Evolutionary conservation across 1,140 invertebrate genomes (phyloP), one percentile per base, ranked within the genome.

Genomic region (Sarcophaga bullata): DNA sequence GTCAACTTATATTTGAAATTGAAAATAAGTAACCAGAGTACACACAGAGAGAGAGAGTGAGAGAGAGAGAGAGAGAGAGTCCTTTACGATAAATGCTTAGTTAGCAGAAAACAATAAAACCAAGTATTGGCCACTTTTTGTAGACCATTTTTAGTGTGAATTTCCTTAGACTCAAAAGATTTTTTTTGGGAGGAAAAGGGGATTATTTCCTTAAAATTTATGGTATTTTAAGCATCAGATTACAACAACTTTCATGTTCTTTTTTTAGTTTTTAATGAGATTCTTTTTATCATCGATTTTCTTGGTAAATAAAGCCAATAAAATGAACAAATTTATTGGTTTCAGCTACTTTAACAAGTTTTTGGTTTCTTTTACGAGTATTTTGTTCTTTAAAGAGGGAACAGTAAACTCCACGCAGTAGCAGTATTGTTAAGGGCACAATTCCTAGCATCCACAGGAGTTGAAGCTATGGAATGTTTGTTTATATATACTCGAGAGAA

Each of bases 181-280:
- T 68, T 5, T 68, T 25, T 68, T 52, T 13, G 13, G 50, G 50
- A 6, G 13, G 4, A 4, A 68, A 68, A 8, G n/a, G 19, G 25
- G 25, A 37, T 37, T 37, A 37, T 37, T 37, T 19, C 62, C 10
- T 68, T 68, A 19, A 68, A 68, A 68, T 68, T 68, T 68, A 68
- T 68, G 62, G 19, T 68, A 68, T 68, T 68, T 68, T 68, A 68
- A 68, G 62, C 62, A 68, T 68, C 62, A 68, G 62, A 68, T 68
- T 68, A 68, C 62, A 68, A 68, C 62, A 68, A 68, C 19, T 68
- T 68, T 68, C 19, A 68, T 68, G 62, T 68, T 68, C 10, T 7
- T 19, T 25, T 17, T 19, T 17, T 58, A 25, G 17, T 68, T 68
- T 10, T 8, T 25, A 68, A 8, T 68, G 62, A 9, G 17, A 8